A percentile compares a stretch with the other conserved stretches of the same genome.
Conservation (phyloP, 2,888 invertebrate species). For the Catonia carolina region DNA sequence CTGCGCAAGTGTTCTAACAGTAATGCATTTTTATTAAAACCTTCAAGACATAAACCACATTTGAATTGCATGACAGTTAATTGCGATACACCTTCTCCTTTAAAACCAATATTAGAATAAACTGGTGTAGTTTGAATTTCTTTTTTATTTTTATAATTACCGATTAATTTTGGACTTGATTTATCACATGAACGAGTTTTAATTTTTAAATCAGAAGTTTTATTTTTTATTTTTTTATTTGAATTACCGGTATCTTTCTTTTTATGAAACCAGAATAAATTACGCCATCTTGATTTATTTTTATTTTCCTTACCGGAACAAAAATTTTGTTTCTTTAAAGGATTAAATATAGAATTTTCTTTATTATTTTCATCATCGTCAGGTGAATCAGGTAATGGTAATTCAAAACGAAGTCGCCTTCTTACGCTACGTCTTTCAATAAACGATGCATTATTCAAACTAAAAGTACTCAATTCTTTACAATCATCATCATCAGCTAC, state of each 20-base stretch:
- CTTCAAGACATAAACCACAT: constrained; percentile 35
- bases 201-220: not conserved
- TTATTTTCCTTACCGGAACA: constrained; percentile 16
- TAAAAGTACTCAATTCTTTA: not conserved
- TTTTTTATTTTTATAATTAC: constrained; percentile 10
- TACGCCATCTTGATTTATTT: constrained; percentile 19
- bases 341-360: constrained; percentile 5
- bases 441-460: constrained; percentile 1
- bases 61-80: constrained; percentile 29
- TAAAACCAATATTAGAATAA: constrained; percentile 22
- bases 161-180: not conserved
- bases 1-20: constrained; percentile 33
- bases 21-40: constrained; percentile 33
- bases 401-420: constrained; percentile 31
- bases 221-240: constrained; percentile 1
- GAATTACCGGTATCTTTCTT: constrained; percentile 11
- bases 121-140: constrained; percentile 19
- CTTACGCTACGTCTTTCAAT: constrained; percentile 19
- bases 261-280: constrained; percentile 7
- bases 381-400: constrained; percentile 27
- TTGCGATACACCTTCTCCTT: constrained; percentile 17
- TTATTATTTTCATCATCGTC: constrained; percentile 19
- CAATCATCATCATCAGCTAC: too few relatives aligned
- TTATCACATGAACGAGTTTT: not conserved
- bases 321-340: constrained; percentile 2